phyloP scores from a whole-genome alignment of 2,113 vertebrate species.

The Saguinus midas region DNA sequence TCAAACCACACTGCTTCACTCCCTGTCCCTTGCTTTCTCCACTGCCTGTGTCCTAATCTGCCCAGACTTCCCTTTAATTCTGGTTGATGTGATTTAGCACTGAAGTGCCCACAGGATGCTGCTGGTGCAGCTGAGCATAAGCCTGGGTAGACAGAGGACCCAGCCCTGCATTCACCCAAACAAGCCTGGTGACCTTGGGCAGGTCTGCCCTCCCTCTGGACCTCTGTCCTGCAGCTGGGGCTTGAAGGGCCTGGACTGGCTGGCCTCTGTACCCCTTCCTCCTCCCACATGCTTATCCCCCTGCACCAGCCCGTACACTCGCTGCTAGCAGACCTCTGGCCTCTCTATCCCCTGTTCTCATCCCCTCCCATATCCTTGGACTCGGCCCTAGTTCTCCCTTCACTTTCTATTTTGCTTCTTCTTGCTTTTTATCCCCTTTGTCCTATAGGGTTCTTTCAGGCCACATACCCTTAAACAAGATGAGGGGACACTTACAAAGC shows the following conservation, averaged over 20 bases:
- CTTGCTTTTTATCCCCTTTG: background rate
- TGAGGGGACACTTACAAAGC: background rate
- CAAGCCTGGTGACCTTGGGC: background rate
- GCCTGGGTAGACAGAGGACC: background rate
- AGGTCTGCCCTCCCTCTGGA: background rate
- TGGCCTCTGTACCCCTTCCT: background rate
- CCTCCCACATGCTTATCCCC: background rate
- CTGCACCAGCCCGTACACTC: background rate
- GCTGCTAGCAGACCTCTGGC: no score
- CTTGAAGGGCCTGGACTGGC: background rate
- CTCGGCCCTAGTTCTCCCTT: background rate
- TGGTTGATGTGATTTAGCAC: background rate
- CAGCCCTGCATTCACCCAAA: no score
- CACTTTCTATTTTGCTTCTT: background rate
- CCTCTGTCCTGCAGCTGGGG: background rate
- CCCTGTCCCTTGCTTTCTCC: background rate
- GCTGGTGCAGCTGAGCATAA: background rate
- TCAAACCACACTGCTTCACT: background rate
- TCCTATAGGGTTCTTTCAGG: background rate
- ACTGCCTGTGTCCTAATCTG: background rate
- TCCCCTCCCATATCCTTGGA: background rate
- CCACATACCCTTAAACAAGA: background rate
- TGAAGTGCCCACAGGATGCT: background rate
- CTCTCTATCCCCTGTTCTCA: no score
- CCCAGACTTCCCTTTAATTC: background rate